Conservation (phyloP, 2,888 invertebrate genomes). For the Drosophila pseudotakahashii region DNA sequence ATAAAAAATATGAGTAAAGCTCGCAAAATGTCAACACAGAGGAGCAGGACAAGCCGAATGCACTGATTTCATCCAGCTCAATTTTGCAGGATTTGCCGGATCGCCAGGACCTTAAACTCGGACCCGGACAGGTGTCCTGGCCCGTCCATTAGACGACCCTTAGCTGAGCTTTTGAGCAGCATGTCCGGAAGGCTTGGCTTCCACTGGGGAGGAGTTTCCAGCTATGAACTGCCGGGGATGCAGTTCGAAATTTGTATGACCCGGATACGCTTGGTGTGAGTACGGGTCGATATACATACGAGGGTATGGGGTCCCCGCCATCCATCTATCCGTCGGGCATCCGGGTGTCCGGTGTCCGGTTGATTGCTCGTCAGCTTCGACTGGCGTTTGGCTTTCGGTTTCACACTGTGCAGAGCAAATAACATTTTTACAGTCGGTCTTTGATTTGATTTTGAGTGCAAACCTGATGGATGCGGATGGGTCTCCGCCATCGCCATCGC, state of each 20-base stretch:
- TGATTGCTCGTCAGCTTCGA: slow-evolving; percentile 37
- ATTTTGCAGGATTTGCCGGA: slow-evolving; percentile 40
- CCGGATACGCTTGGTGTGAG: slow-evolving; percentile 21
- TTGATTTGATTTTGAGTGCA: slow-evolving; percentile 61
- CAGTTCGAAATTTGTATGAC: slow-evolving; percentile 56
- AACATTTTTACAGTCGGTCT: slow-evolving; percentile 57
- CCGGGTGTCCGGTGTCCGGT: slow-evolving; percentile 56
- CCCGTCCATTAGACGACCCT: slow-evolving; percentile 47
- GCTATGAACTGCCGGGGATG: slow-evolving; percentile 31
- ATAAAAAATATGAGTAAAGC: slow-evolving; percentile 34
- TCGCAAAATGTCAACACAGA: slow-evolving; percentile 52
- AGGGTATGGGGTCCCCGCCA: neutral
- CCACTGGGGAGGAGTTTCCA: neutral
- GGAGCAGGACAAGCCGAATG: slow-evolving; percentile 16
- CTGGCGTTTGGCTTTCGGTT: slow-evolving; percentile 48
- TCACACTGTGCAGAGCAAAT: slow-evolving; percentile 54
- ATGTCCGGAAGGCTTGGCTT: slow-evolving; percentile 25
- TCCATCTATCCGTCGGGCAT: slow-evolving; percentile 30
- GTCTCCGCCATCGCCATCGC: neutral
- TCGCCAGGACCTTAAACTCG: slow-evolving; percentile 13
- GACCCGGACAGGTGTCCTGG: slow-evolving; percentile 17
- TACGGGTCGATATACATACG: slow-evolving; percentile 26
- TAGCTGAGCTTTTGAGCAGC: slow-evolving; percentile 56
- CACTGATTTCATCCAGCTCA: slow-evolving; percentile 40
- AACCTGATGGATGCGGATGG: slow-evolving; percentile 32